Conservation (phyloP, 2,888 invertebrate genomes). For the Cantharis flavilabris region DNA sequence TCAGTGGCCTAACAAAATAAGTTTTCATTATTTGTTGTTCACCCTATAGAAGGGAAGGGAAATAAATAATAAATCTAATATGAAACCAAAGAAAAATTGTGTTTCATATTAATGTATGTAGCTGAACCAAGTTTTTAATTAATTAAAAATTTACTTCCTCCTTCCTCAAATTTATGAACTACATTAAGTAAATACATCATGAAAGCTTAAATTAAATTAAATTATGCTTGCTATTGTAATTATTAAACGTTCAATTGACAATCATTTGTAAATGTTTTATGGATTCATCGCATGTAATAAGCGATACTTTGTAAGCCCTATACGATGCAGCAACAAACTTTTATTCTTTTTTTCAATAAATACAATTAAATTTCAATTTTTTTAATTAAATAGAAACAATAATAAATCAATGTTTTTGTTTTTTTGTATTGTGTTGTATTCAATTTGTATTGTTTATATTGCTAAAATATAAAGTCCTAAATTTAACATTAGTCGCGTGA, state of each 20-base stretch:
- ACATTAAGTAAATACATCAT: background rate
- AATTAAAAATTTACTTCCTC: background rate
- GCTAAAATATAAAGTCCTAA: too few relatives aligned
- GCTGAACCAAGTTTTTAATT: background rate
- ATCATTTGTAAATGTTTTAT: background rate
- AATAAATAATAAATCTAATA: too few relatives aligned
- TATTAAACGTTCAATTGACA: background rate
- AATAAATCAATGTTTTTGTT: too few relatives aligned
- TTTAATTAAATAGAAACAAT: too few relatives aligned
- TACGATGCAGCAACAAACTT: background rate
- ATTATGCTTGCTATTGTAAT: background rate
- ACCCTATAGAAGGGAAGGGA: too few relatives aligned
- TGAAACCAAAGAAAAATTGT: too few relatives aligned
- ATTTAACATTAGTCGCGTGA: too few relatives aligned
- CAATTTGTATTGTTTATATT: too few relatives aligned
- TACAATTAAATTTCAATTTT: too few relatives aligned
- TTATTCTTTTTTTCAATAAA: background rate
- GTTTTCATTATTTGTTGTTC: too few relatives aligned
- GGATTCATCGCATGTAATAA: background rate
- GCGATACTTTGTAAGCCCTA: background rate
- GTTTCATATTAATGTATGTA: background rate
- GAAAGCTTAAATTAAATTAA: background rate
- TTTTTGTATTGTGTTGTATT: too few relatives aligned
- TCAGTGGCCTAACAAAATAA: too few relatives aligned
- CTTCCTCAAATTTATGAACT: background rate